phyloP scores from a whole-genome alignment of 1,140 invertebrate species.

The Drosophila asahinai region DNA sequence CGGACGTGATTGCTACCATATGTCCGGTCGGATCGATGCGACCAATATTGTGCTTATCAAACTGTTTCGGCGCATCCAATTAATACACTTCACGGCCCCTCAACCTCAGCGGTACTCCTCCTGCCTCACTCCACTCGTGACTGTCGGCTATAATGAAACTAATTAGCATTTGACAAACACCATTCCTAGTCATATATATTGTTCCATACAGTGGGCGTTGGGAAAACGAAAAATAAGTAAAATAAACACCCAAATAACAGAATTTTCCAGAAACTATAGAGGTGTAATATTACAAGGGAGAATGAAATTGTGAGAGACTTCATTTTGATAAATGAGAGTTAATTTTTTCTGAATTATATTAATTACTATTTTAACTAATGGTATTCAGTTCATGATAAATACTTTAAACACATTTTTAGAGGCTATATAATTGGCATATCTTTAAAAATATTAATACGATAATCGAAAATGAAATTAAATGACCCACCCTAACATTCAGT shows the following conservation, averaged over 20 bases:
- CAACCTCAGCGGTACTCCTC: neutral
- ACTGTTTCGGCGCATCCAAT: slow-evolving; percentile 54
- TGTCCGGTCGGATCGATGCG: slow-evolving; percentile 27
- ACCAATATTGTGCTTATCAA: slow-evolving; percentile 61
- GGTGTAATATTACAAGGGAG: neutral
- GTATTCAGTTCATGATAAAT: neutral
- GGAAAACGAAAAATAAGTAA: neutral
- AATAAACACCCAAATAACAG: neutral
- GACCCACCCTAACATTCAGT: too few relatives aligned
- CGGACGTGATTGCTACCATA: slow-evolving; percentile 55
- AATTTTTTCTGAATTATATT: neutral
- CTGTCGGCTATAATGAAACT: slow-evolving; percentile 59
- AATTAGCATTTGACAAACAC: slow-evolving; percentile 74
- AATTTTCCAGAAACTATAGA: neutral
- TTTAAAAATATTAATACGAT: too few relatives aligned
- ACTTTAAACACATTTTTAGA: neutral
- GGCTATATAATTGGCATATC: neutral
- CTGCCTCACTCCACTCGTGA: slow-evolving; percentile 21
- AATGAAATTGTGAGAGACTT: too few relatives aligned
- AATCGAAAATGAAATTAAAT: too few relatives aligned
- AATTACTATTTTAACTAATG: too few relatives aligned
- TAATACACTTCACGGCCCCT: slow-evolving; percentile 54
- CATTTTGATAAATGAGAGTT: neutral
- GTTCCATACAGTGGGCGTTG: slow-evolving; percentile 20
- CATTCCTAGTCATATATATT: slow-evolving; percentile 33